Base-by-base conservation (phyloP, 2,888 invertebrate genomes). In the Tenthredo scrophulariae region DNA sequence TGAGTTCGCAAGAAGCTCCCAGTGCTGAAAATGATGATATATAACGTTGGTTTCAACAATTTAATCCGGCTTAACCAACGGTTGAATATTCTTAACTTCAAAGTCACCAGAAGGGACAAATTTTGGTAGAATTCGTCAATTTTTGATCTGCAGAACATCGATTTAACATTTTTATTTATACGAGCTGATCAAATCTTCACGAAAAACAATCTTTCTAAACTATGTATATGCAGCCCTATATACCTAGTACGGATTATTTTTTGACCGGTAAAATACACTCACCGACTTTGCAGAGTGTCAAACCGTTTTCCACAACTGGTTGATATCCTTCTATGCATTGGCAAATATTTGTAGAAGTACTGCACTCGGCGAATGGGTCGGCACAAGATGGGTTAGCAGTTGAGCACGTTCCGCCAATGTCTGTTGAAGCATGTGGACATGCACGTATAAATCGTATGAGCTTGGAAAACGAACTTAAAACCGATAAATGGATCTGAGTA, bases 311-410 rank as follows among this genome's bases (percentile, higher is more conserved):
- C 22, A 37, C 22, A 29, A 62, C 37, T 22, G 80, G 22, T 62
- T 80, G 80, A 62, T 80, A 62, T 26, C 22, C 62, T 22, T 58
- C 80, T 62, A 15, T 40, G 62, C 80, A 80, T 40, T 62, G 13
- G 40, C 80, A 80, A 22, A 40, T 37, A 9, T 37, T 62, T 1
- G 37, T 15, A 22, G 10, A 3, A 37, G n/a, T 22, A 22, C 33
- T 26, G 26, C 80, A 80, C 10, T 80, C 37, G 9, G 80, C 80
- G 62, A 29, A 22, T 18, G 80, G 62, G 40, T 80, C 62, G 15
- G 62, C 80, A 33, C 80, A 80, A 50, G 37, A 37, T 15, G 37
- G 80, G 58, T 33, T 43, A 29, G 26, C 54, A 40, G 58, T 13
- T 37, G 43, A 22, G 46, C 80, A 80, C 9, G 58, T 40, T 15